Conservation (phyloP, 2,797 vertebrate species). For the Enteromius afrohamiltoni region DNA sequence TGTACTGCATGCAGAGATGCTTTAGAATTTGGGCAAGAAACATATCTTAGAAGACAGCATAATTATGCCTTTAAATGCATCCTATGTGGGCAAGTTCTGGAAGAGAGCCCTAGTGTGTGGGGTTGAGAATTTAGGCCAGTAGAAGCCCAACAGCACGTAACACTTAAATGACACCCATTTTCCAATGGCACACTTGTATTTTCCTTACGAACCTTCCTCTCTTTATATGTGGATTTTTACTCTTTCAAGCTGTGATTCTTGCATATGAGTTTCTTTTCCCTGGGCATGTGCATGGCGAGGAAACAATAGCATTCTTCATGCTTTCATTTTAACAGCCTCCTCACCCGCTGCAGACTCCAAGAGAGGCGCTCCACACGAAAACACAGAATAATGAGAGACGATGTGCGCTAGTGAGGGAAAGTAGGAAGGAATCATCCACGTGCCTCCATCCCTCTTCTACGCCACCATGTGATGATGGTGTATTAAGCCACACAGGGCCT, state of each 20-base stretch:
- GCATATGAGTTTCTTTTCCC: constrained; percentile 62
- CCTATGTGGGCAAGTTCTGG: constrained; percentile 23
- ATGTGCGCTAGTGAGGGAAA: constrained; percentile 58
- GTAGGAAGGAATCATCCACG: not conserved
- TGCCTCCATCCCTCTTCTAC: constrained; percentile 31
- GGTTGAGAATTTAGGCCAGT: constrained; percentile 44
- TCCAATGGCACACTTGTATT: constrained; percentile 37
- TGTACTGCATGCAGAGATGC: not conserved
- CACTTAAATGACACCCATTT: constrained; percentile 47
- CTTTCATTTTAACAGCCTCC: constrained; percentile 70
- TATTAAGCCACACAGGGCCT: constrained; percentile 68
- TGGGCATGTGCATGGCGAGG: constrained; percentile 55
- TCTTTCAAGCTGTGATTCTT: constrained; percentile 61
- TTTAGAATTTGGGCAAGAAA: not conserved
- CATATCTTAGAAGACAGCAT: constrained; percentile 6
- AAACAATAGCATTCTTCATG: constrained; percentile 66
- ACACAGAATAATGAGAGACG: constrained; percentile 75
- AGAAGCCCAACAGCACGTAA: constrained; percentile 45
- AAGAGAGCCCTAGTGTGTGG: constrained; percentile 18
- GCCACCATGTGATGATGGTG: constrained; percentile 64
- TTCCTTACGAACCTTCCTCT: constrained; percentile 18
- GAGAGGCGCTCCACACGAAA: constrained; percentile 64
- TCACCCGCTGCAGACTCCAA: constrained; percentile 68
- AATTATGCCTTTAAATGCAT: constrained; percentile 24
- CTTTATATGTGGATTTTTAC: constrained; percentile 57